Percentiles rank a stretch among this genome's conserved stretches.
phyloP scores from a whole-genome alignment of 1,140 invertebrate genomes.

The Bombyx mandarina region DNA sequence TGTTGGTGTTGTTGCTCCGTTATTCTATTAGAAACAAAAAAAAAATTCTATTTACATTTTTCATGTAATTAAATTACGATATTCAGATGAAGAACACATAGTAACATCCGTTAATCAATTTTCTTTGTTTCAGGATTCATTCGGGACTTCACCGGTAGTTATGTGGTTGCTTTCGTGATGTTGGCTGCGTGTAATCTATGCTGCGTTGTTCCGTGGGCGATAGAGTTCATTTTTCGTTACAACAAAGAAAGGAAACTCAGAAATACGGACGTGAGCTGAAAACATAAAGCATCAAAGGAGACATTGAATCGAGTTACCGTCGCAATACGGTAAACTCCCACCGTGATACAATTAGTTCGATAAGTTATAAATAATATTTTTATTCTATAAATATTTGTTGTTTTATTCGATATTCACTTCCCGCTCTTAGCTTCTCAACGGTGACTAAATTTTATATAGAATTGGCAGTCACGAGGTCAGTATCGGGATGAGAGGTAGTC shows the following conservation, averaged over 20 bases:
- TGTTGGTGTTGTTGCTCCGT: too few species aligned
- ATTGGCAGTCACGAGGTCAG: too few species aligned
- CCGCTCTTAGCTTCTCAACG: background rate
- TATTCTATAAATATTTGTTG: conserved; percentile 1
- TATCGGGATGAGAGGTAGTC: too few species aligned
- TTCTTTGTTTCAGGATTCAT: conserved; percentile 48
- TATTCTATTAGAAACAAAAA: too few species aligned
- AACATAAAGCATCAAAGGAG: background rate
- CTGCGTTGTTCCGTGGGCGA: conserved; percentile 57
- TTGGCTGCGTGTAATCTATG: conserved; percentile 50
- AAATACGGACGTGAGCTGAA: conserved; percentile 1
- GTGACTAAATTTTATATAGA: background rate
- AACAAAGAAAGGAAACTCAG: conserved; percentile 18
- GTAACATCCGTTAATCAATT: background rate
- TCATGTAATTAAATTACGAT: too few species aligned
- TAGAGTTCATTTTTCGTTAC: conserved; percentile 39
- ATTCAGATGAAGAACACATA: too few species aligned
- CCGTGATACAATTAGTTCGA: conserved; percentile 4
- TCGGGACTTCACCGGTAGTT: conserved; percentile 56
- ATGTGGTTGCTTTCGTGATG: conserved; percentile 53
- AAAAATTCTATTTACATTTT: too few species aligned
- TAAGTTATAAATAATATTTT: conserved; percentile 1
- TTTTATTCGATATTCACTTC: background rate
- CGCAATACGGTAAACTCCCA: conserved; percentile 4
- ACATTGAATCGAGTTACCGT: conserved; percentile 2